phyloP scores from a whole-genome alignment of 2,888 invertebrate genomes.

The Sinodicranocentrus sp. region DNA sequence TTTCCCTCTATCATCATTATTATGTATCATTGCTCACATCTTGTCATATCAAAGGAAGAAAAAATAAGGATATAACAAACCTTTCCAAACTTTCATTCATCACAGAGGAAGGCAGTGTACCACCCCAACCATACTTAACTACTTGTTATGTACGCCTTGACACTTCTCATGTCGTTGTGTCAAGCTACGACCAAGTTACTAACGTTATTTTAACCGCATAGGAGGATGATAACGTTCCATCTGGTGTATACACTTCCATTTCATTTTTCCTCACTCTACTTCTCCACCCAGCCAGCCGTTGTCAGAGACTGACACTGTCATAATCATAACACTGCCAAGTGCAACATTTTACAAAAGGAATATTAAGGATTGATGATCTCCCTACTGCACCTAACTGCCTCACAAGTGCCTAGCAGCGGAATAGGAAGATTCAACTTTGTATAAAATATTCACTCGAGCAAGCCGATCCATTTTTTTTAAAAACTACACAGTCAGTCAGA shows the following conservation, averaged over 20 bases:
- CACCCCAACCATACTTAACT: conserved; percentile 43
- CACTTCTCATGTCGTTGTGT: conserved; percentile 61
- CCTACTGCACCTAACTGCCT: conserved; percentile 12
- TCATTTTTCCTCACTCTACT: conserved; percentile 7
- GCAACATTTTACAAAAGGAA: conserved; percentile 32
- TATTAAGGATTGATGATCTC: conserved; percentile 62
- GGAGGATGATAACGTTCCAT: conserved; percentile 26
- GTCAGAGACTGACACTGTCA: conserved; percentile 53
- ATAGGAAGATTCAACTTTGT: neutral
- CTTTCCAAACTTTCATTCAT: conserved; percentile 13
- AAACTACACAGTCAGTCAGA: conserved; percentile 32
- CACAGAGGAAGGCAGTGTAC: conserved; percentile 1
- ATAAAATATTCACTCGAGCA: conserved; percentile 47
- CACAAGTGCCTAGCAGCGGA: neutral
- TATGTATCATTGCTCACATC: conserved; percentile 65
- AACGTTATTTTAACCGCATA: conserved; percentile 46
- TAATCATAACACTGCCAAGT: conserved; percentile 55
- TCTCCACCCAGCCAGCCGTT: neutral
- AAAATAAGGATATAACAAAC: too few relatives aligned
- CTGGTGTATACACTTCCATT: conserved; percentile 30
- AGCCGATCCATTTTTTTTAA: conserved; percentile 40
- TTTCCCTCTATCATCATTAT: conserved; percentile 45
- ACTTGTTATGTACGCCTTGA: conserved; percentile 64
- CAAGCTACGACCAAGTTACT: conserved; percentile 22
- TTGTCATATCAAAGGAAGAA: conserved; percentile 53